Percentiles rank a stretch among this genome's conserved stretches.
Evolutionary conservation across 2,797 vertebrate genomes (phyloP).

Genomic region (Acipenser oxyrinchus): DNA sequence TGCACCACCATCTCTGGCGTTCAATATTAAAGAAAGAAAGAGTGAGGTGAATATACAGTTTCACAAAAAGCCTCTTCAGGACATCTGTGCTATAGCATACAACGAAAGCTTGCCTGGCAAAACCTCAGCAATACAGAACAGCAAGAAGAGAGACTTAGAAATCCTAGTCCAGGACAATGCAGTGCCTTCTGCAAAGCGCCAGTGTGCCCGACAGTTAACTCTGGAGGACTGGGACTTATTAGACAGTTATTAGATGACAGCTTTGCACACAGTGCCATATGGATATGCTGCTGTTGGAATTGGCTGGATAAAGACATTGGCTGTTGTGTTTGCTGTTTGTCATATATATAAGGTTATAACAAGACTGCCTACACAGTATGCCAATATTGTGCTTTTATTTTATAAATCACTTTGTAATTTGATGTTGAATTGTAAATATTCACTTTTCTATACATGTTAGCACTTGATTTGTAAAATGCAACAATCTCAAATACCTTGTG

Average conservation of each 20-base stretch:
- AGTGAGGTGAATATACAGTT: constrained; percentile 68
- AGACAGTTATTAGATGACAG: constrained; percentile 70
- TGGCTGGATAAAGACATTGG: not conserved
- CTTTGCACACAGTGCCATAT: not conserved
- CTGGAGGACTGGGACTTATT: constrained; percentile 78
- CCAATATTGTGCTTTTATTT: too few species aligned
- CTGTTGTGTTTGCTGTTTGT: too few species aligned
- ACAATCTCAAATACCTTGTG: too few species aligned
- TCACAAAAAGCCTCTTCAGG: constrained; percentile 39
- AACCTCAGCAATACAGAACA: constrained; percentile 33
- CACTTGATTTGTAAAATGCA: too few species aligned
- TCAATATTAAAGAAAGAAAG: constrained; percentile 29
- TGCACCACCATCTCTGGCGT: constrained; percentile 25
- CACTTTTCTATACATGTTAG: too few species aligned
- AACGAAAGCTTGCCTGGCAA: constrained; percentile 16
- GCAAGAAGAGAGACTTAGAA: constrained; percentile 57
- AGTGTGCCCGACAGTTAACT: constrained; percentile 50
- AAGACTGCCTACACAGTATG: too few species aligned
- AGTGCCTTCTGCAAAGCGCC: constrained; percentile 56
- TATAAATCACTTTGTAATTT: too few species aligned
- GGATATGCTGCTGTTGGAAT: not conserved
- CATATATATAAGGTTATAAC: too few species aligned
- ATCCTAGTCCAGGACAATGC: constrained; percentile 38
- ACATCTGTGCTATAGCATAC: too few species aligned
- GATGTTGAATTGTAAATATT: too few species aligned